Evolutionary conservation across 2,113 vertebrate species (phyloP), one percentile per base, ranked within the genome.

Genomic region (Castor canadensis): DNA sequence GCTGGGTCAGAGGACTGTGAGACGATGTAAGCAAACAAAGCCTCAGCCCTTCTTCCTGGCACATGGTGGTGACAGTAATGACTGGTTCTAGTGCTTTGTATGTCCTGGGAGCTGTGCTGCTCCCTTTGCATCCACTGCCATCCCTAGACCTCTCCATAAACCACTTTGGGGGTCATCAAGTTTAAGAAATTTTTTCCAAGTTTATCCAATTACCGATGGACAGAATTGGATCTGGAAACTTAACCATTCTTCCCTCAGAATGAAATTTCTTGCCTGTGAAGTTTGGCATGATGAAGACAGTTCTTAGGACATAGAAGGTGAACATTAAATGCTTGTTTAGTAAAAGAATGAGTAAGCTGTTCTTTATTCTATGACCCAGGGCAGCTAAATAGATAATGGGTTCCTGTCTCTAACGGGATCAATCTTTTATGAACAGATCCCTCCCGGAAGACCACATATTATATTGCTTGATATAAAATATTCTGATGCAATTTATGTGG

Each of bases 401-500:
- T n/a, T 45, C 54, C 11, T 13, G 32, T 62, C 45, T 67, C 4
- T 22, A 28, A 77, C 40, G 0, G 0, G 26, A 47, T 92, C 66
- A 9, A 20, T 19, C 0, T 92, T 62, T 76, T 91, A 32, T 85
- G n/a, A 90, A 40, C 58, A 90, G 71, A 3, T 5, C 5, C 16
- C 30, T 26, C 28, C 32, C 16, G 40, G 30, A 88, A 69, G 62
- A 35, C 47, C 28, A 77, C 58, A 15, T 5, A 43, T 19, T 3
- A 0, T 60, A 32, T 86, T 64, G 66, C 12, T 77, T 16, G 67
- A 56, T 54, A 60, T 80, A 83, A 92, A 62, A 73, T 67, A 30
- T 47, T 87, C 26, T 60, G 47, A 52, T 32, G 56, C 71, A 95
- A 86, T 95, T 89, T 95, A 92, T 52, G 12, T 80, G 71, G 45